A percentile compares a stretch with the other conserved stretches of the same genome.
Evolutionary conservation across 2,113 vertebrate species (phyloP).

Genomic region (Arothron firmamentum): DNA sequence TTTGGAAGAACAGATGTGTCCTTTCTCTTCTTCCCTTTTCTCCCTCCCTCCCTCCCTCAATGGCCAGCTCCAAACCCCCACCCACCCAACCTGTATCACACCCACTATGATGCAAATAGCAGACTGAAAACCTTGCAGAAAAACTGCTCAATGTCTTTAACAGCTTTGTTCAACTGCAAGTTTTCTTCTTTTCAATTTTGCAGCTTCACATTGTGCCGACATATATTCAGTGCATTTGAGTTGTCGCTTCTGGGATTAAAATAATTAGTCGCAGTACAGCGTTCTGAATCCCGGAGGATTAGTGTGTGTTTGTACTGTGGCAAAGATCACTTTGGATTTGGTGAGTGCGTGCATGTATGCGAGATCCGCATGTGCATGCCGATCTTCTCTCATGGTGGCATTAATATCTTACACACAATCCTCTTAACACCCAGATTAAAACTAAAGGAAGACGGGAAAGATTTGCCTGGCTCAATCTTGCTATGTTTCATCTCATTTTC

Average conservation of each 20-base stretch:
- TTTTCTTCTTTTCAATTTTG: neutral
- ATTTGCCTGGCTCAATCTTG: constrained; percentile 6
- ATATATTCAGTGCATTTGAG: neutral
- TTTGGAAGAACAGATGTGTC: constrained; percentile 61
- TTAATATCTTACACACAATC: constrained; percentile 50
- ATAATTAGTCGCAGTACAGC: neutral
- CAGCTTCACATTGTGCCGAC: neutral
- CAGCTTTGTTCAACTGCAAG: neutral
- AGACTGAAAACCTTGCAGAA: constrained; percentile 12
- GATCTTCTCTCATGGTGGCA: constrained; percentile 22
- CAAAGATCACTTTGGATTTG: constrained; percentile 26
- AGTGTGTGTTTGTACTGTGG: constrained; percentile 18
- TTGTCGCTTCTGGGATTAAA: constrained; percentile 7
- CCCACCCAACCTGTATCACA: constrained; percentile 13
- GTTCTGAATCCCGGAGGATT: constrained; percentile 33
- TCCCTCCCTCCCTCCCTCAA: constrained; percentile 28
- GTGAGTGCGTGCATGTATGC: constrained; percentile 13
- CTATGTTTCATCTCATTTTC: neutral
- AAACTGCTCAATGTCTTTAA: neutral
- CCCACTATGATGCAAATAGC: constrained; percentile 17
- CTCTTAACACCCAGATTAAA: constrained; percentile 58
- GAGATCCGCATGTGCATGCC: constrained; percentile 43
- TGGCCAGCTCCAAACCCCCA: constrained; percentile 15
- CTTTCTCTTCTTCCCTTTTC: constrained; percentile 38
- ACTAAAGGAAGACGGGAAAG: constrained; percentile 26